Conservation (phyloP, 2,888 invertebrate species). For the Diaprepes abbreviatus region DNA sequence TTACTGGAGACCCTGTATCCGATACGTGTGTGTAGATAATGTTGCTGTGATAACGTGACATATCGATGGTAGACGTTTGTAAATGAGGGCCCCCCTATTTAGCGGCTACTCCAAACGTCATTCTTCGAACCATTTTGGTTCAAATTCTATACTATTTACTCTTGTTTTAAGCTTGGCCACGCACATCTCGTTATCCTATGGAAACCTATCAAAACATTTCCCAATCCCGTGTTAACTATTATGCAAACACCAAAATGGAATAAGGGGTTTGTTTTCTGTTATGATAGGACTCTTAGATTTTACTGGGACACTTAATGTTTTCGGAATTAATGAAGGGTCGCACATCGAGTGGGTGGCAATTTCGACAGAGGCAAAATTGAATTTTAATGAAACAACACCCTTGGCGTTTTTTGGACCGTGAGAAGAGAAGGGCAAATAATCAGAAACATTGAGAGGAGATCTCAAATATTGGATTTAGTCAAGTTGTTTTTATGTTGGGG, state of each 20-base stretch:
- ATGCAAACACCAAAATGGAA: slow-evolving; percentile 13
- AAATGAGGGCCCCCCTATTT: too few relatives aligned
- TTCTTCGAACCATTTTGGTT: too few relatives aligned
- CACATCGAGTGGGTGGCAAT: slow-evolving; percentile 9
- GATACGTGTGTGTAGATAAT: too few relatives aligned
- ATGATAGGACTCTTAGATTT: slow-evolving; percentile 32
- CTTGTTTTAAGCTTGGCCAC: too few relatives aligned
- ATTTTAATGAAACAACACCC: slow-evolving; percentile 11
- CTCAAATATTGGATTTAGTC: background rate
- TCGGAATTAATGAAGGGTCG: slow-evolving; percentile 7
- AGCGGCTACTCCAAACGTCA: too few relatives aligned
- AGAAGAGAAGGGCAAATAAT: slow-evolving; percentile 5
- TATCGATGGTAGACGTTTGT: too few relatives aligned
- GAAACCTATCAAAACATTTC: slow-evolving; percentile 24
- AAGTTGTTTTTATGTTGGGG: background rate
- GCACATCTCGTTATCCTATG: background rate
- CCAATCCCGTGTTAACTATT: slow-evolving; percentile 3
- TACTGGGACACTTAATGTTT: slow-evolving; percentile 2
- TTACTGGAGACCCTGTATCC: too few relatives aligned
- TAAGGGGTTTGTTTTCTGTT: slow-evolving; percentile 24
- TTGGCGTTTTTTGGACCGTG: slow-evolving; percentile 1
- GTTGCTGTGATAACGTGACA: too few relatives aligned
- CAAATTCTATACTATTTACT: too few relatives aligned
- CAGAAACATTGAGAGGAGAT: background rate
- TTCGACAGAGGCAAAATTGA: slow-evolving; percentile 6